These are phyloP conservation scores for Idaea dimidiata DNA, from an alignment of 2,888 invertebrate genomes.

Conservation along the genomic window DNA sequence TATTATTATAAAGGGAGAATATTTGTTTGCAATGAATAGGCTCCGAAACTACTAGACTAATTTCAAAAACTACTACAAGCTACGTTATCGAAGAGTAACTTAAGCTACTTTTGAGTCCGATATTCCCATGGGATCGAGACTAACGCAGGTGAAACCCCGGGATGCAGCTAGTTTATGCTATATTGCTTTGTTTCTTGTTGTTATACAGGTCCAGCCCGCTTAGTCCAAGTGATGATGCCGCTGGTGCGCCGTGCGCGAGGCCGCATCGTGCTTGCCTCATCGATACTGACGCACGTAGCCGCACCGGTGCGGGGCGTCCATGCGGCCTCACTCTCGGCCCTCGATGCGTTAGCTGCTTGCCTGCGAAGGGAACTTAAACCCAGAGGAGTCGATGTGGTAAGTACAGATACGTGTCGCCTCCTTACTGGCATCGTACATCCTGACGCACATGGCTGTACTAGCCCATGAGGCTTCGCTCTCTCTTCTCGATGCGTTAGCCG, in stretches of 20 bases:
- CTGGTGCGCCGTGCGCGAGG: conserved; percentile 88
- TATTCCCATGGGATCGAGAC: too few species aligned
- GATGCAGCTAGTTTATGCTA: too few species aligned
- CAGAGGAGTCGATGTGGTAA: conserved; percentile 88
- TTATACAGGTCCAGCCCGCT: conserved; percentile 81
- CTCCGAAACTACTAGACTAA: too few species aligned
- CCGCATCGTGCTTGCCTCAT: conserved; percentile 89
- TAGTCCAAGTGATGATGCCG: conserved; percentile 91
- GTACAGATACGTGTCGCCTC: conserved; percentile 77
- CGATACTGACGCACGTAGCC: conserved; percentile 89
- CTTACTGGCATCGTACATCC: conserved; percentile 89
- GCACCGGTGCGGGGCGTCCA: conserved; percentile 91
- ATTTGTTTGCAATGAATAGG: too few species aligned
- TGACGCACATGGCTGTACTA: conserved; percentile 89
- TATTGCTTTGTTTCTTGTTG: not conserved
- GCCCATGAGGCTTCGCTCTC: conserved; percentile 90
- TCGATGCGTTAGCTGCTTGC: conserved; percentile 90
- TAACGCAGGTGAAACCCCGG: too few species aligned
- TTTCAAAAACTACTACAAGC: too few species aligned
- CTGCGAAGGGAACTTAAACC: conserved; percentile 89
- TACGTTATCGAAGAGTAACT: too few species aligned
- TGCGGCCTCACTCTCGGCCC: conserved; percentile 87
- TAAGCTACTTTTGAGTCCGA: too few species aligned
- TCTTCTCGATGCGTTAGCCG: conserved; percentile 89
- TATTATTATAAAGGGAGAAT: too few species aligned